phyloP scores from a whole-genome alignment of 1,140 invertebrate species.

The Oryzaephilus surinamensis region DNA sequence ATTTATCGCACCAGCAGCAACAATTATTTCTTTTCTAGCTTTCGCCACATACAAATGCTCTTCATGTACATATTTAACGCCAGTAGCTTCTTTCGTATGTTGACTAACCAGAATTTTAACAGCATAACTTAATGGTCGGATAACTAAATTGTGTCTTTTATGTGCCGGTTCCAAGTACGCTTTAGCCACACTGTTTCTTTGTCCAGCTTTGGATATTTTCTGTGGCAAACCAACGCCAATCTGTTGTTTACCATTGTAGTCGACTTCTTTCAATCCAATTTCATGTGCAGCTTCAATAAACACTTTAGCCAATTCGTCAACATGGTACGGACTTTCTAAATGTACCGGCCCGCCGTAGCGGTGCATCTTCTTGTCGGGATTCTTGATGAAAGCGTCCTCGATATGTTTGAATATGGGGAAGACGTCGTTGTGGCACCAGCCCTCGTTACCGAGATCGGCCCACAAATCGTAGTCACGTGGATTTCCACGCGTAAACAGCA shows the following conservation, averaged over 20 bases:
- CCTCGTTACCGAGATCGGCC: constrained; percentile 58
- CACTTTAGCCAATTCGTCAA: constrained; percentile 46
- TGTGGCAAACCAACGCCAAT: constrained; percentile 69
- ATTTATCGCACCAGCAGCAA: constrained; percentile 80
- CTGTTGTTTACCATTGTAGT: constrained; percentile 83
- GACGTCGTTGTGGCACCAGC: constrained; percentile 74
- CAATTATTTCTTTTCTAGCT: constrained; percentile 75
- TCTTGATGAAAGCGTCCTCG: constrained; percentile 45
- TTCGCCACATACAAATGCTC: constrained; percentile 46
- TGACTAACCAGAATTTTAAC: constrained; percentile 72
- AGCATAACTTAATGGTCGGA: constrained; percentile 71
- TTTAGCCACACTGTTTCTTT: constrained; percentile 78
- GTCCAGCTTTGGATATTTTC: no score
- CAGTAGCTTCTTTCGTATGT: constrained; percentile 45
- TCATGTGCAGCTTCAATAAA: constrained; percentile 64
- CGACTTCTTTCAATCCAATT: constrained; percentile 56
- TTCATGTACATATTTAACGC: constrained; percentile 50
- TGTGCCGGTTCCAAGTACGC: constrained; percentile 77
- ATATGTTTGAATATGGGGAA: constrained; percentile 73
- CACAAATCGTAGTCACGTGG: constrained; percentile 51
- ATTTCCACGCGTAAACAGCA: constrained; percentile 83
- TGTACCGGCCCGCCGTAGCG: constrained; percentile 31
- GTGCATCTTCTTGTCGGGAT: constrained; percentile 42
- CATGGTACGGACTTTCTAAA: no score
- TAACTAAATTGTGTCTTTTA: constrained; percentile 72